These are phyloP conservation scores for Vimba vimba DNA, from an alignment of 2,113 vertebrate genomes.

Conservation along the genomic window DNA sequence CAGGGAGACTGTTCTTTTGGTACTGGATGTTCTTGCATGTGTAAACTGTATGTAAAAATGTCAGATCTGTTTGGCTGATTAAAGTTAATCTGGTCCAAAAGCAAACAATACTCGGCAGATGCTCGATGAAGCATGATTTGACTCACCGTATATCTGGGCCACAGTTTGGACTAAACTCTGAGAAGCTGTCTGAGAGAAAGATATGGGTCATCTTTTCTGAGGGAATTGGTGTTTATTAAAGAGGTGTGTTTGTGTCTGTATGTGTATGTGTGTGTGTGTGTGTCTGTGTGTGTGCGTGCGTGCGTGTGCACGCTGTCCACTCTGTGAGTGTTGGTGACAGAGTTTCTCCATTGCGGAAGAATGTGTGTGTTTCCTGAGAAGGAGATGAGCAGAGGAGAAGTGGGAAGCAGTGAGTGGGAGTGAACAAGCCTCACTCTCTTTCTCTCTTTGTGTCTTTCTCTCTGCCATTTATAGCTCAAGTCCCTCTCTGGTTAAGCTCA, in stretches of 20 bases:
- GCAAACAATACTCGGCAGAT: neutral
- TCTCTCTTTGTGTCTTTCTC: constrained; percentile 33
- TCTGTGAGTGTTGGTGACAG: constrained; percentile 3
- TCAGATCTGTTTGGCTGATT: constrained; percentile 17
- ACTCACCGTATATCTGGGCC: neutral
- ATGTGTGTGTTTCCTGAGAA: constrained; percentile 49
- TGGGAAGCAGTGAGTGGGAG: constrained; percentile 53
- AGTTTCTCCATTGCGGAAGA: constrained; percentile 28
- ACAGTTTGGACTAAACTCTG: constrained; percentile 11
- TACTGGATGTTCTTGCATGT: constrained; percentile 30
- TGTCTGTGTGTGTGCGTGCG: neutral
- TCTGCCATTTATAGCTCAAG: constrained; percentile 44
- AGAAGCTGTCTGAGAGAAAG: neutral
- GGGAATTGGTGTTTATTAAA: constrained; percentile 1
- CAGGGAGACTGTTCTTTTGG: neutral
- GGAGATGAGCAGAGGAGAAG: constrained; percentile 43
- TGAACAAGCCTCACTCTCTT: constrained; percentile 26
- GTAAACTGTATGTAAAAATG: neutral
- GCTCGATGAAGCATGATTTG: neutral
- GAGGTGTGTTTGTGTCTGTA: constrained; percentile 25
- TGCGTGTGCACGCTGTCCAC: neutral
- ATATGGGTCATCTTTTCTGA: neutral
- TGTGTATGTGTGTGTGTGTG: neutral
- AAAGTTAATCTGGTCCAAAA: constrained; percentile 18
- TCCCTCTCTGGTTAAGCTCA: constrained; percentile 49